Evolutionary conservation across 2,113 vertebrate species (phyloP).

Genomic region (Dromiciops gliroides): DNA sequence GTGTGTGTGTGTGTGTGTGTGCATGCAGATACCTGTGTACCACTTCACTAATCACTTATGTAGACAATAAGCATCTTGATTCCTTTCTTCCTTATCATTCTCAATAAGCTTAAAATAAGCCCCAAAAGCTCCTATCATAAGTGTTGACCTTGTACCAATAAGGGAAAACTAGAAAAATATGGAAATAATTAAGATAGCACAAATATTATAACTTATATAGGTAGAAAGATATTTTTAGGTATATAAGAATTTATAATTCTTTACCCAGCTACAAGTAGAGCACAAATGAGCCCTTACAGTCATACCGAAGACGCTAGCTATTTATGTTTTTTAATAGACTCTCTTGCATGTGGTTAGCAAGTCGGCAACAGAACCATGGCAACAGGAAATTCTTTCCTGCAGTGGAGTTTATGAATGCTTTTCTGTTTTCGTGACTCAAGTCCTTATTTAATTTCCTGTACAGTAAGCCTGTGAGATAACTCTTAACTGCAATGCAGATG

Average conservation of each 20-base stretch:
- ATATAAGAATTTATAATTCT: constrained; percentile 45
- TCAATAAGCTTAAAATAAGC: neutral
- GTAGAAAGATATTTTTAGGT: constrained; percentile 40
- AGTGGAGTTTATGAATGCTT: constrained; percentile 76
- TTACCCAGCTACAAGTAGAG: constrained; percentile 41
- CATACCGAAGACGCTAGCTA: constrained; percentile 68
- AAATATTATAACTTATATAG: constrained; percentile 12
- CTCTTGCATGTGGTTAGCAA: constrained; percentile 70
- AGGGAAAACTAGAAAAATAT: constrained; percentile 28
- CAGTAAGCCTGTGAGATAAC: constrained; percentile 65
- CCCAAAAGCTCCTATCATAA: neutral
- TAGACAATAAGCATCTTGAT: neutral
- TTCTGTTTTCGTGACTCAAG: constrained; percentile 78
- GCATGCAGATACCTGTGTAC: neutral
- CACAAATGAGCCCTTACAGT: constrained; percentile 45
- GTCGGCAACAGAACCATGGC: constrained; percentile 71
- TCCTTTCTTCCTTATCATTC: neutral
- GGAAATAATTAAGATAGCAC: neutral
- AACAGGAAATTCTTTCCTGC: constrained; percentile 78
- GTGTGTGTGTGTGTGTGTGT: neutral
- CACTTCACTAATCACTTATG: neutral
- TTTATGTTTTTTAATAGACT: constrained; percentile 75
- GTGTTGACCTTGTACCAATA: neutral
- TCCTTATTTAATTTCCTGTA: constrained; percentile 80
- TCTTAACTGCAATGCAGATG: constrained; percentile 66